A percentile compares a stretch with the other conserved stretches of the same genome.
phyloP scores from a whole-genome alignment of 1,140 invertebrate species.

The Leptestheria dahalacensis region DNA sequence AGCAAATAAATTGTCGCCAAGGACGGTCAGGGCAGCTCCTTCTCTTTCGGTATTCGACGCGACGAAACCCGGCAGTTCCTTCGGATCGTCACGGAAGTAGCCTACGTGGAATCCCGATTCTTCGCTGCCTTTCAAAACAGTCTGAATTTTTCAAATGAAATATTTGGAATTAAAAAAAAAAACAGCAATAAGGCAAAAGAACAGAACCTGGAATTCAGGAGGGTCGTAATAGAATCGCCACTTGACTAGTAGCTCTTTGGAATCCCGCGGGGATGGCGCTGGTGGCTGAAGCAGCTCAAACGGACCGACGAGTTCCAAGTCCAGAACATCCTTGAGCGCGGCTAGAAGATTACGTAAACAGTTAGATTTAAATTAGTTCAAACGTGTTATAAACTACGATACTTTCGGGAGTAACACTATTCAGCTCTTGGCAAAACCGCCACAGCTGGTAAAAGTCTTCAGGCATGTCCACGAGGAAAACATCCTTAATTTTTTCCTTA shows the following conservation, averaged over 20 bases:
- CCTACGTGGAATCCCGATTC: slow-evolving; percentile 64
- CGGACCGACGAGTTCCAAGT: slow-evolving; percentile 64
- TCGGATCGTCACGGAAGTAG: slow-evolving; percentile 72
- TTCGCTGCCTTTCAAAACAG: slow-evolving; percentile 48
- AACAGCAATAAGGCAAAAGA: too few species aligned
- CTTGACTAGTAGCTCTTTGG: slow-evolving; percentile 51
- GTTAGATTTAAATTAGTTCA: slow-evolving; percentile 14
- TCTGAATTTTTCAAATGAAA: slow-evolving; percentile 30
- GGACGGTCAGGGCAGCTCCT: slow-evolving; percentile 46
- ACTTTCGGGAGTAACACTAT: slow-evolving; percentile 40
- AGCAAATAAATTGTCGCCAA: slow-evolving; percentile 72
- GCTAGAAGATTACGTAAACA: slow-evolving; percentile 28
- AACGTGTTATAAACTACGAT: slow-evolving; percentile 15
- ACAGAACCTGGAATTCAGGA: slow-evolving; percentile 82
- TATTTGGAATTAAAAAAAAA: slow-evolving; percentile 20
- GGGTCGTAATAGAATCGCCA: slow-evolving; percentile 89
- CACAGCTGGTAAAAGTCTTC: slow-evolving; percentile 74
- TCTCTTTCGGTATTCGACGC: slow-evolving; percentile 52
- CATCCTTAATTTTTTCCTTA: slow-evolving; percentile 42
- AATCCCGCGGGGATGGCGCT: slow-evolving; percentile 36
- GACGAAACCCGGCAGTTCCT: slow-evolving; percentile 54
- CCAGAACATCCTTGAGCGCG: slow-evolving; percentile 42
- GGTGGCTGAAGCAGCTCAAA: slow-evolving; percentile 63
- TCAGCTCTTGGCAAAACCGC: slow-evolving; percentile 53
- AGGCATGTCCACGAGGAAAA: slow-evolving; percentile 76